Base-by-base conservation (phyloP, 2,113 vertebrate species). In the Crotalus helleri region DNA sequence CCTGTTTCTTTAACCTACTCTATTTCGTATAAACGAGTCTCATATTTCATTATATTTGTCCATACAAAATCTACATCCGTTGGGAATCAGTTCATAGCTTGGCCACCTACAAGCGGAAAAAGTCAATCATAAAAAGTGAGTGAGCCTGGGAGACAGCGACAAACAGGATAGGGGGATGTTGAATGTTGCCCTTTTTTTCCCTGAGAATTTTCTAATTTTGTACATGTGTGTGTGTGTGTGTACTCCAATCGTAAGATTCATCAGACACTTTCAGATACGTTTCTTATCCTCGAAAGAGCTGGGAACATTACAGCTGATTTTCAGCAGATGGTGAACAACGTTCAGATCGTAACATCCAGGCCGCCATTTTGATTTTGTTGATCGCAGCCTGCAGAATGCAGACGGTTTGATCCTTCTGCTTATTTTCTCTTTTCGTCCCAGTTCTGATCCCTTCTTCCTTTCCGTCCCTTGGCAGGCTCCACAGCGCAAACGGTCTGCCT, bases 401-500 rank as follows among this genome's bases (percentile, higher is more conserved):
- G 23, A 26, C 8, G 8, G 12, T 24, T 58, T 53, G 6, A 1
- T 58, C 24, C 3, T 19, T 90, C 88, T 46, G 57, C 5, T 24
- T 24, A 29, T 53, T n/a, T 51, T 29, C 15, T 85, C 85, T 85
- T 24, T 87, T 4, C 11, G 0, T 57, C n/a, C 87, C 12, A 2
- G 23, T 51, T 17, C 12, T 51, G 29, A 55, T 49, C 12, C n/a
- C 15, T 1, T 7, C 53, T 55, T n/a, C 39, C 19, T 33, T 58
- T 51, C 24, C 1, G 3, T 29, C n/a, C 64, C 90, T 87, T 19
- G 88, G 49, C 94, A 99, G 99, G 99, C 21, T 99, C 98, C 94
- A 99, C 98, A 0, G 98, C 98, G 2, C 98, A 99, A 93, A 97
- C 97, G 26, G 98, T 99, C 81, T 99, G 99, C 94, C 96, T 99